Evolutionary conservation across 2,797 vertebrate species (phyloP), one percentile per base, ranked within the genome.

Genomic region (Halcyon smyrnensis): DNA sequence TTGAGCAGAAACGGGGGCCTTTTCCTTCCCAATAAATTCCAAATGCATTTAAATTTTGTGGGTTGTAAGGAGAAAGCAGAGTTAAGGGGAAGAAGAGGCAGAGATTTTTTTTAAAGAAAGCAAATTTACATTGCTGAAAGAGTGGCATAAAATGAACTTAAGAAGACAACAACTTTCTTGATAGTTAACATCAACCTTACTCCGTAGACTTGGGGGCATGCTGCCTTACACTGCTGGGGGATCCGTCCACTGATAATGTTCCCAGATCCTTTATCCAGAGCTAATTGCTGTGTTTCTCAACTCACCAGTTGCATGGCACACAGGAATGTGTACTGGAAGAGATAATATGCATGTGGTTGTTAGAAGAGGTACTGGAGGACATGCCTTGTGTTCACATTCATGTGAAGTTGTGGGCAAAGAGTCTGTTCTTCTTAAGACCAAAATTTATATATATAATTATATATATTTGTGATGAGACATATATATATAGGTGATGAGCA

Each of bases 191-290:
- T 1, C 2, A 2, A 37, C 27, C 59, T 73, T 48, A 39, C 12
- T 34, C 36, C 10, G 53, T 0, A 62, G 75, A 41, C 11, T 28
- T 65, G 36, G 62, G 65, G 24, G 25, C 25, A 19, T 6, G 5
- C 23, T 51, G 70, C 21, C 67, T 39, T 65, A 34, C 43, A 48
- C 15, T 70, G 21, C 36, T 12, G 18, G 3, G 45, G 75, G 4
- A 51, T 43, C 8, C 1, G 4, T 30, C 21, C 39, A 1, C 1
- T 63, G 37, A 37, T 45, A 18, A 0, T 8, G 23, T 25, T 59
- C 74, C 71, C 51, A 50, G 41, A 70, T 70, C 39, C 54, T 78
- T 84, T 73, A 8, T 8, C 12, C 23, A 12, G 76, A 34, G 43
- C 46, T 91, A 80, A 73, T 32, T 4, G 18, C 77, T 68, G 34